These are phyloP conservation scores for Pangasius mekongensis DNA, from an alignment of 2,797 vertebrate species.

Conservation along the genomic window DNA sequence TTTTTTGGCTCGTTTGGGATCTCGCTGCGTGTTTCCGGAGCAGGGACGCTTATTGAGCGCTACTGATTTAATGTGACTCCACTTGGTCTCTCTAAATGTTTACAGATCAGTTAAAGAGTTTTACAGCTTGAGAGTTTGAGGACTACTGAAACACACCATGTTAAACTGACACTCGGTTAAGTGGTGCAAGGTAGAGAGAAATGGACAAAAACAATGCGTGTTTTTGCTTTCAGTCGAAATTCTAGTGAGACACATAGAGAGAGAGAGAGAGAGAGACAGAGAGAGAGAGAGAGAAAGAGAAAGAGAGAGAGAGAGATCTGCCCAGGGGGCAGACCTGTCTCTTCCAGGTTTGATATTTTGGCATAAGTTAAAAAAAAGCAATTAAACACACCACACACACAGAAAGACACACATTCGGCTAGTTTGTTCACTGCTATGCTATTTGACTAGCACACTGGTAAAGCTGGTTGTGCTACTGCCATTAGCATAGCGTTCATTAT, in stretches of 20 bases:
- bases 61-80: slow-evolving; percentile 2
- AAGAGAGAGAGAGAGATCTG: background rate
- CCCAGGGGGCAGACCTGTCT: too few species aligned
- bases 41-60: background rate
- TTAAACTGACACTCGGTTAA: background rate
- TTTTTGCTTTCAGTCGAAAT: background rate
- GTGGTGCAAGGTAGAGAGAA: background rate
- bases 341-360: background rate
- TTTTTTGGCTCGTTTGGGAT: slow-evolving; percentile 4
- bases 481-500: background rate
- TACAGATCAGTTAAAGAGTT: slow-evolving; percentile 4
- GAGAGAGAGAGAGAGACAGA: background rate
- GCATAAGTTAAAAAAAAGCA: too few species aligned
- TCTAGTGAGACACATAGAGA: background rate
- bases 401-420: background rate
- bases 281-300: background rate
- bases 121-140: background rate
- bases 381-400: background rate
- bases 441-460: background rate
- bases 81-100: background rate
- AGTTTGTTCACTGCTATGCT: background rate
- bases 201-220: background rate
- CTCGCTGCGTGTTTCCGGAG: background rate
- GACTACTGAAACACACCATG: background rate
- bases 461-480: background rate